Evolutionary conservation across 2,888 invertebrate genomes (phyloP).

Genomic region (Geotrupes spiniger): DNA sequence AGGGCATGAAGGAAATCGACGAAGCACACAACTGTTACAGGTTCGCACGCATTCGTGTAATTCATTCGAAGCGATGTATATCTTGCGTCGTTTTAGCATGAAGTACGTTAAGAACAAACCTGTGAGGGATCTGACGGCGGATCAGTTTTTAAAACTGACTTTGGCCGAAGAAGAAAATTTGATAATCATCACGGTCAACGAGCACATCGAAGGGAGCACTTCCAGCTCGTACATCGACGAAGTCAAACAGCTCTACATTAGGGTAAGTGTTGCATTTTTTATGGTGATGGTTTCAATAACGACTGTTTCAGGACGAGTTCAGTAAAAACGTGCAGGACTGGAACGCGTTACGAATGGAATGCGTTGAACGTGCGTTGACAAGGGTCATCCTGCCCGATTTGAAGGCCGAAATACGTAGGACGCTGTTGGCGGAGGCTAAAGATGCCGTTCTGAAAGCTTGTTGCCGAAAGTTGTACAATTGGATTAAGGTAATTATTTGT

Average conservation of each 20-base stretch:
- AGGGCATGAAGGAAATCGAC: constrained; percentile 92
- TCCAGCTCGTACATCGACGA: constrained; percentile 81
- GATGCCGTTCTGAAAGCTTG: constrained; percentile 81
- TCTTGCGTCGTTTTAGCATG: constrained; percentile 62
- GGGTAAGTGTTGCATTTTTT: constrained; percentile 50
- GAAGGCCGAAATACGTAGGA: constrained; percentile 77
- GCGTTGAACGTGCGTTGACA: constrained; percentile 82
- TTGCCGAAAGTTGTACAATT: constrained; percentile 82
- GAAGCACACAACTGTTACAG: constrained; percentile 85
- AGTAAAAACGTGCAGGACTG: constrained; percentile 92
- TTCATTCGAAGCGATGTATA: no score
- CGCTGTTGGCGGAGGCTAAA: constrained; percentile 82
- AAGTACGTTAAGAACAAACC: constrained; percentile 94
- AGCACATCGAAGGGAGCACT: constrained; percentile 76
- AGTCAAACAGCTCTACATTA: constrained; percentile 79
- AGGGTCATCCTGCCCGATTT: constrained; percentile 89
- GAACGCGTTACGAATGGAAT: constrained; percentile 86
- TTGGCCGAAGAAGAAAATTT: constrained; percentile 82
- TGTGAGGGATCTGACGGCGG: constrained; percentile 80
- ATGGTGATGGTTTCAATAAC: not conserved
- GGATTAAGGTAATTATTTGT: constrained; percentile 74
- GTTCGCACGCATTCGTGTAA: no score
- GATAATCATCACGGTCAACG: constrained; percentile 69
- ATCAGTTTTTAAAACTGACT: constrained; percentile 82
- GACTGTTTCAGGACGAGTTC: constrained; percentile 75